These are phyloP conservation scores for Plagodis dolabraria DNA, from an alignment of 2,888 invertebrate genomes.

Conservation along the genomic window DNA sequence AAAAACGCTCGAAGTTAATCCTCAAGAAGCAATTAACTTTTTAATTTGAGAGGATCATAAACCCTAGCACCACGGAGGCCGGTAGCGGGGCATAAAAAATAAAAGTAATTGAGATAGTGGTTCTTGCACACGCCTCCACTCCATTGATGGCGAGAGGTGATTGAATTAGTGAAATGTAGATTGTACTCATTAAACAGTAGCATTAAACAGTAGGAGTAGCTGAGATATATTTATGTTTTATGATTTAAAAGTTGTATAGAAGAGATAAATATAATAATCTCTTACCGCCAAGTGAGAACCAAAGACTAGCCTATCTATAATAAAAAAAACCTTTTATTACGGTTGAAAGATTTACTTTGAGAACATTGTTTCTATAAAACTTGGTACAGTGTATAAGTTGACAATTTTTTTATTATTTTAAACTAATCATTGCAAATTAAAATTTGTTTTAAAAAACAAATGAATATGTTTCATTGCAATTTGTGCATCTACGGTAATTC, in stretches of 20 bases:
- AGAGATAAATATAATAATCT: not conserved
- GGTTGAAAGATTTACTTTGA: no score
- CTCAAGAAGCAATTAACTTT: constrained; percentile 54
- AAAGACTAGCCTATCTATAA: no score
- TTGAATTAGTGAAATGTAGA: constrained; percentile 36
- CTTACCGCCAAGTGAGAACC: not conserved
- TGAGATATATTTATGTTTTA: not conserved
- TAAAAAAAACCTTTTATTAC: no score
- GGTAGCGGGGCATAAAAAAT: constrained; percentile 24
- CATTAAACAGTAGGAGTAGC: constrained; percentile 9
- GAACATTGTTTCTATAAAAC: no score
- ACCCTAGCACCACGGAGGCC: constrained; percentile 19
- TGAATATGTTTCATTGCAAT: no score
- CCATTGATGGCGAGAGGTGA: constrained; percentile 27
- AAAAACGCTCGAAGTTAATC: constrained; percentile 46
- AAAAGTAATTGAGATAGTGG: constrained; percentile 32
- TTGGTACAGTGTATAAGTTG: no score
- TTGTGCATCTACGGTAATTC: no score
- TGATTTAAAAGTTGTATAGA: not conserved
- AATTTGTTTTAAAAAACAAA: no score
- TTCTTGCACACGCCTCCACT: constrained; percentile 28
- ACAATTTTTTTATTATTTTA: no score
- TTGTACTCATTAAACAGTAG: constrained; percentile 34
- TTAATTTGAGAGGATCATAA: constrained; percentile 50
- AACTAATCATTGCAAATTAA: no score